Evolutionary conservation across 1,140 invertebrate genomes (phyloP), one percentile per base, ranked within the genome.

Genomic region (Apis cerana): DNA sequence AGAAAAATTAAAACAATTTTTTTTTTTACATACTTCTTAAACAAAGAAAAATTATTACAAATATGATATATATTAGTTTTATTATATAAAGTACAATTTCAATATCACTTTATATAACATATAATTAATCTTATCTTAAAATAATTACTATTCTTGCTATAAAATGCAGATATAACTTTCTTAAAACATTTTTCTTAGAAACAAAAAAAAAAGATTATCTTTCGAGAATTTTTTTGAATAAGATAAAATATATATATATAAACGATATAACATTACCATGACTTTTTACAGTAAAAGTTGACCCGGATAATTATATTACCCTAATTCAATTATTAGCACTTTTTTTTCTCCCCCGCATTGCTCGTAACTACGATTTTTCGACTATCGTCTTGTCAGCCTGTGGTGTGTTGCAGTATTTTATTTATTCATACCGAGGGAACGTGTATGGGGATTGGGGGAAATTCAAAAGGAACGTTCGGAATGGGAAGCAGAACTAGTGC

Each of bases 341-440:
- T 43, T 54, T 65, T n/a, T 70, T 19, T 50, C 27, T 5, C n/a
- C 17, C 19, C 17, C 33, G 43, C 23, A 48, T 67, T 33, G 11
- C 13, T 43, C 2, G 43, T 56, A 59, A n/a, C 52, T 17, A 74
- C 27, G 50, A 67, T 69, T 78, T 77, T 70, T 33, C n/a, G 56
- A 59, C 17, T 54, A 52, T 27, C 61, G 17, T 21, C 19, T 70
- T 68, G 72, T 82, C 75, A 77, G 59, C 74, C 17, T 15, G 48
- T 27, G 17, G 65, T 68, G 62, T 82, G 75, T 85, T 90, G 90
- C 91, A 91, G 91, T 82, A 90, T 83, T 92, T 93, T 92, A 94
- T 93, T 94, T 94, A 94, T 94, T 94, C 92, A 94, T 92, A 89
- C 89, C 82, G 79, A 83, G 89, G 89, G 88, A 89, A 83, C 85